Conservation (phyloP, 1,140 invertebrate genomes). For the Polypedilum vanderplanki region DNA sequence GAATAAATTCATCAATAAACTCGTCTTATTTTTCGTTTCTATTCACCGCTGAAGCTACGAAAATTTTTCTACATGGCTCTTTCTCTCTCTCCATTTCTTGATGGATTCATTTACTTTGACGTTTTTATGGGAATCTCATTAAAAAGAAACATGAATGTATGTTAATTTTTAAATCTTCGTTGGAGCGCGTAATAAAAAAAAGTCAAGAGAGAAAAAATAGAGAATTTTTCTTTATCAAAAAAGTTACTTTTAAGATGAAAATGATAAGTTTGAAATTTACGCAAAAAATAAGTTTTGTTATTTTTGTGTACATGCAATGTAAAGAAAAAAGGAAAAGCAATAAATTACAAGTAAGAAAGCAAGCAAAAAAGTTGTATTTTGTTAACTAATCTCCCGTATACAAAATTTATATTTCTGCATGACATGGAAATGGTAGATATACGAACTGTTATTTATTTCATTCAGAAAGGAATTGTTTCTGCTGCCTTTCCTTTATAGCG, state of each 20-base stretch:
- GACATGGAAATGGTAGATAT: constrained; percentile 6
- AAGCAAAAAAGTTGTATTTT: constrained; percentile 2
- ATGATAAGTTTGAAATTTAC: neutral
- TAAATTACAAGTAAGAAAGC: constrained; percentile 4
- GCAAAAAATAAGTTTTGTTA: neutral
- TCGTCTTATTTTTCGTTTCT: constrained; percentile 6
- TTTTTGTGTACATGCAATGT: neutral
- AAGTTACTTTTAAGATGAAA: too few relatives aligned
- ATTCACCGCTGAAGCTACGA: neutral
- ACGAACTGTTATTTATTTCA: constrained; percentile 19
- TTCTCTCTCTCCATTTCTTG: neutral
- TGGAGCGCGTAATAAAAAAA: constrained; percentile 24
- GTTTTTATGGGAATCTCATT: constrained; percentile 27
- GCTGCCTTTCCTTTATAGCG: neutral
- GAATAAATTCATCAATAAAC: neutral
- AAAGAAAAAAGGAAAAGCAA: neutral
- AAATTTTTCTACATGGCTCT: neutral
- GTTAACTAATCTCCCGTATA: constrained; percentile 15
- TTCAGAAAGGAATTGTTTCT: constrained; percentile 23
- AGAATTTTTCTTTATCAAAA: constrained; percentile 9
- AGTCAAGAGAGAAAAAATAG: too few relatives aligned
- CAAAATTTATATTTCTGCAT: neutral
- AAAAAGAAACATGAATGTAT: constrained; percentile 21
- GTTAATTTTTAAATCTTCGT: constrained; percentile 27
- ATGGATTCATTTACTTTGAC: constrained; percentile 26